phyloP scores from a whole-genome alignment of 2,797 vertebrate species.

The Anabacerthia variegaticeps region DNA sequence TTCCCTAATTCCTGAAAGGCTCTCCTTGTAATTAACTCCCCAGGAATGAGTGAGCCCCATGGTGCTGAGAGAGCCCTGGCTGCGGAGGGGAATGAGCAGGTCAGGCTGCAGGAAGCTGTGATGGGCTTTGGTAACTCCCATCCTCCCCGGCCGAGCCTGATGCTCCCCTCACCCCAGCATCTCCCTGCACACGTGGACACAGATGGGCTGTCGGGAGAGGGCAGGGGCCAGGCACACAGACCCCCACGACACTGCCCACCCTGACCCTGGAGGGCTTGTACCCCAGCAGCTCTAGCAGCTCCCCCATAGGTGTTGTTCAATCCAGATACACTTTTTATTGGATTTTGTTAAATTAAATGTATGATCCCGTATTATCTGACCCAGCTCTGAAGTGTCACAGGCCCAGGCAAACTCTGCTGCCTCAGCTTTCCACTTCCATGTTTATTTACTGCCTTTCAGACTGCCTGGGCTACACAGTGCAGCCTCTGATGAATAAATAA shows the following conservation, averaged over 20 bases:
- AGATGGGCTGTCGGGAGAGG: not conserved
- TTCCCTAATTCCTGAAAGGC: not conserved
- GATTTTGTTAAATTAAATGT: conserved; percentile 12
- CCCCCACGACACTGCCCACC: not conserved
- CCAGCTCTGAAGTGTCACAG: conserved; percentile 15
- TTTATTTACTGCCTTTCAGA: conserved; percentile 64
- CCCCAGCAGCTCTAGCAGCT: rapidly evolving
- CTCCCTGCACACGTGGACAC: rapidly evolving
- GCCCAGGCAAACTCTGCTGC: conserved; percentile 26
- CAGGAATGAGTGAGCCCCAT: rapidly evolving
- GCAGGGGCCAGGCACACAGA: not conserved
- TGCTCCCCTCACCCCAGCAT: rapidly evolving
- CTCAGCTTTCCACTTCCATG: conserved; percentile 59
- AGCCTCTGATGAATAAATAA: conserved; percentile 60
- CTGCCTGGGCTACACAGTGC: not conserved
- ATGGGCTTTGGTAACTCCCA: rapidly evolving
- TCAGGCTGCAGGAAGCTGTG: not conserved
- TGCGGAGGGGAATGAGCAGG: not conserved
- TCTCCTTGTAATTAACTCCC: not conserved
- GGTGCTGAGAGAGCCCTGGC: not conserved
- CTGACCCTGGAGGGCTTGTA: rapidly evolving
- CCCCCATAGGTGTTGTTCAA: not conserved
- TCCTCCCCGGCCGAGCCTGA: not conserved
- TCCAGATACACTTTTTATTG: not conserved
- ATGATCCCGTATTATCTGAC: not conserved